Percentiles rank a stretch among this genome's conserved stretches.
Conservation (phyloP, 1,140 invertebrate genomes). For the Proales similis region DNA sequence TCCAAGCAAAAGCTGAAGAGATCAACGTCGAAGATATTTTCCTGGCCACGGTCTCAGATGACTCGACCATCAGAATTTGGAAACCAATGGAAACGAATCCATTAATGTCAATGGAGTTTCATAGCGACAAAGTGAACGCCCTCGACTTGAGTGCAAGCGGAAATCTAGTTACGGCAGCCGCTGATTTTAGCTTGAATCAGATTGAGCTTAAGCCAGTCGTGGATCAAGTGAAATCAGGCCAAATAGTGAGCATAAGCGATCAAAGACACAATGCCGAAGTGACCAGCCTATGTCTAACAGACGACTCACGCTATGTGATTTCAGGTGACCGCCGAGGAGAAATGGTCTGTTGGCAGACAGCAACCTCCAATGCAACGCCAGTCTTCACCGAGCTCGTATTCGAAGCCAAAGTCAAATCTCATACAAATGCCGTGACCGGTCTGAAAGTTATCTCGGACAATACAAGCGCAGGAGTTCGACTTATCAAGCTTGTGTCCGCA, state of each 20-base stretch:
- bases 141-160: not conserved
- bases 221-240: not conserved
- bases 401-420: not conserved
- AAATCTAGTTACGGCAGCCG: not conserved
- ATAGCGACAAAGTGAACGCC: constrained; percentile 13
- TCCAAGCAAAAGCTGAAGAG: constrained; percentile 12
- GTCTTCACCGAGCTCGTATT: constrained; percentile 4
- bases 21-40: constrained; percentile 43
- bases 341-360: not conserved
- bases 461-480: constrained; percentile 13
- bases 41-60: constrained; percentile 48
- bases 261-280: constrained; percentile 12
- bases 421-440: constrained; percentile 7
- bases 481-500: constrained; percentile 50
- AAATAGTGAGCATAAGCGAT: not conserved
- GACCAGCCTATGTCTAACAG: not conserved
- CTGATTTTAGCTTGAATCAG: constrained; percentile 13
- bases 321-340: not conserved
- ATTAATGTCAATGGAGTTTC: constrained; percentile 12
- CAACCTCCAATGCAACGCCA: constrained; percentile 1
- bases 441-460: not conserved
- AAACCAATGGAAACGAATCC: constrained; percentile 41
- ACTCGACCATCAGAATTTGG: constrained; percentile 48
- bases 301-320: too few relatives aligned
- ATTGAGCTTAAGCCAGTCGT: constrained; percentile 8